These are phyloP conservation scores for Kryptolebias ocellatus DNA, from an alignment of 2,797 vertebrate species.

Conservation along the genomic window DNA sequence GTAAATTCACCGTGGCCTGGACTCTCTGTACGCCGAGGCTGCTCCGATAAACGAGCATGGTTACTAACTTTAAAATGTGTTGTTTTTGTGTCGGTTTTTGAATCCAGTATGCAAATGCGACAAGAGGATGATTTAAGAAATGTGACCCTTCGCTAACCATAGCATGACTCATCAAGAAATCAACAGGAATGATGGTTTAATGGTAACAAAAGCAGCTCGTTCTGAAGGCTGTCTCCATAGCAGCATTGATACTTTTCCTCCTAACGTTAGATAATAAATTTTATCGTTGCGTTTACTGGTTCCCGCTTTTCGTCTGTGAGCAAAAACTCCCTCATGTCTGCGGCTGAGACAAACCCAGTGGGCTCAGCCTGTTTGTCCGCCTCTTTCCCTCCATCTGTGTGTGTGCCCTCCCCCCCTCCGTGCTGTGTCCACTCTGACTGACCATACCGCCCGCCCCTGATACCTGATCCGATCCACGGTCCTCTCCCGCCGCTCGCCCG, in stretches of 20 bases:
- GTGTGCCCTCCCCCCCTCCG: conserved; percentile 56
- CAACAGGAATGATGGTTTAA: neutral
- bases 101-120: too few species aligned
- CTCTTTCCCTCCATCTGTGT: conserved; percentile 51
- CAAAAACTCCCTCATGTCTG: conserved; percentile 50
- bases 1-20: conserved; percentile 26
- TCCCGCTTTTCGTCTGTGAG: conserved; percentile 20
- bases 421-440: conserved; percentile 69
- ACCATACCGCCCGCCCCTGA: conserved; percentile 55
- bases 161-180: conserved; percentile 31
- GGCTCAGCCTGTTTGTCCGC: conserved; percentile 47
- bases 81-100: too few species aligned
- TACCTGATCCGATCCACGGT: conserved; percentile 54
- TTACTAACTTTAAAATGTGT: conserved; percentile 6
- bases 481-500: conserved; percentile 57
- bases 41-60: conserved; percentile 21
- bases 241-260: conserved; percentile 35
- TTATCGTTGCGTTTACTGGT: conserved; percentile 17
- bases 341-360: conserved; percentile 47
- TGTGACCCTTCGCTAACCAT: conserved; percentile 2
- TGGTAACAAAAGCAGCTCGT: conserved; percentile 27
- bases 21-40: conserved; percentile 30
- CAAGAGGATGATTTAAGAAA: neutral
- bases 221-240: conserved; percentile 50
- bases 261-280: conserved; percentile 21